phyloP scores from a whole-genome alignment of 2,797 vertebrate species.

The Protosalanx chinensis region DNA sequence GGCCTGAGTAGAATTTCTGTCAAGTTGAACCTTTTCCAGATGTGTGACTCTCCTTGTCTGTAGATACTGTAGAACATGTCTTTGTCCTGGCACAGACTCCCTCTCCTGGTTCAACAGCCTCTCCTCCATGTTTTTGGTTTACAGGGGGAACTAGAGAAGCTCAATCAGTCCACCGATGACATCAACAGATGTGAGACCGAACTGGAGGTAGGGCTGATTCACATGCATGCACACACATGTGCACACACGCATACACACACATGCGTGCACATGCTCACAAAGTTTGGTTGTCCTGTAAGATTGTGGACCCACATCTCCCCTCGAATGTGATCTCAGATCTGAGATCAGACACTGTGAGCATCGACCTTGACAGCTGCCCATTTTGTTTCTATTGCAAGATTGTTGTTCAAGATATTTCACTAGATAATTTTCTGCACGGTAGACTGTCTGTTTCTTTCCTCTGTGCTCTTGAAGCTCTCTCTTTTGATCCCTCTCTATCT shows the following conservation, averaged over 20 bases:
- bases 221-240: slow-evolving; percentile 6
- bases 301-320: neutral
- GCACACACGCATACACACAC: slow-evolving; percentile 9
- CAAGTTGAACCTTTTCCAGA: slow-evolving; percentile 10
- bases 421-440: no score
- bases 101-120: neutral
- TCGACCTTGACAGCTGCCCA: neutral
- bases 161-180: slow-evolving; percentile 94
- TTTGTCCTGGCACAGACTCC: neutral
- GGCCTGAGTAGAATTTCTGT: neutral
- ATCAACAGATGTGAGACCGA: slow-evolving; percentile 95
- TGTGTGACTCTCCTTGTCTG: slow-evolving; percentile 13
- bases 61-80: neutral
- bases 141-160: slow-evolving; percentile 94
- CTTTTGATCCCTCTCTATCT: no score
- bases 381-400: neutral
- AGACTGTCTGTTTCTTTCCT: no score
- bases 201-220: slow-evolving; percentile 81
- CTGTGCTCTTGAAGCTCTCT: no score
- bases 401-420: no score
- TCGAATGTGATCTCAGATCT: neutral
- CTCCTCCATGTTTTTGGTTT: slow-evolving; percentile 36
- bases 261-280: neutral
- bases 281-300: neutral
- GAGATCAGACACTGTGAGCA: neutral